A percentile compares a stretch with the other conserved stretches of the same genome.
phyloP scores from a whole-genome alignment of 2,113 vertebrate genomes.

The Dromas ardeola region DNA sequence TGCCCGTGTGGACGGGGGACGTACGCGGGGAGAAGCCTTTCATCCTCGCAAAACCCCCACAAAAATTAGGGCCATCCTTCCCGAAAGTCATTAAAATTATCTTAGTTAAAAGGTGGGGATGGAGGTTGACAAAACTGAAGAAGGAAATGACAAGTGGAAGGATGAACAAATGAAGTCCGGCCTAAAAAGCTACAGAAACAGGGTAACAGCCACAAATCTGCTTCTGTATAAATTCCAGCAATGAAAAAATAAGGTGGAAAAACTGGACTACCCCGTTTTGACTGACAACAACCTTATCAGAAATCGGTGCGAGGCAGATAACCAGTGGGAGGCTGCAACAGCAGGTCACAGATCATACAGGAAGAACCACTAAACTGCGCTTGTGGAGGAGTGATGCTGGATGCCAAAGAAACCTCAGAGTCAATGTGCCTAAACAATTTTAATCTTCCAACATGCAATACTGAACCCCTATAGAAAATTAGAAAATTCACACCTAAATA shows the following conservation, averaged over 20 bases:
- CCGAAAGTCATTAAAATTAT: background rate
- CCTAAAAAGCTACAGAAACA: background rate
- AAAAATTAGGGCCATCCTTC: no score
- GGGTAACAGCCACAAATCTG: no score
- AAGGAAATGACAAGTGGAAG: background rate
- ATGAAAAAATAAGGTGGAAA: background rate
- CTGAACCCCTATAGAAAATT: background rate
- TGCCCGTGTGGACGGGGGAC: background rate
- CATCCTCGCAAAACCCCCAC: background rate
- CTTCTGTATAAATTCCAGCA: background rate
- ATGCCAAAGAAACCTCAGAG: background rate
- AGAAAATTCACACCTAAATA: background rate
- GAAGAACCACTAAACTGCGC: background rate
- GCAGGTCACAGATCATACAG: no score
- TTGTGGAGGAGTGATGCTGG: background rate
- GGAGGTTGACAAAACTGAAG: background rate
- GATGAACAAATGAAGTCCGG: fast-evolving
- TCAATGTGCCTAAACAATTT: background rate
- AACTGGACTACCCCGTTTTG: background rate
- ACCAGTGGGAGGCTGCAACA: background rate
- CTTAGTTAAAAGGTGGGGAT: background rate
- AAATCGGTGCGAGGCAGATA: background rate
- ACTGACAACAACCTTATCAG: background rate
- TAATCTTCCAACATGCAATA: background rate
- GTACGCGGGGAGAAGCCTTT: no score